A percentile compares a stretch with the other conserved stretches of the same genome.
Conservation (phyloP, 2,797 vertebrate genomes). For the Tadarida brasiliensis region DNA sequence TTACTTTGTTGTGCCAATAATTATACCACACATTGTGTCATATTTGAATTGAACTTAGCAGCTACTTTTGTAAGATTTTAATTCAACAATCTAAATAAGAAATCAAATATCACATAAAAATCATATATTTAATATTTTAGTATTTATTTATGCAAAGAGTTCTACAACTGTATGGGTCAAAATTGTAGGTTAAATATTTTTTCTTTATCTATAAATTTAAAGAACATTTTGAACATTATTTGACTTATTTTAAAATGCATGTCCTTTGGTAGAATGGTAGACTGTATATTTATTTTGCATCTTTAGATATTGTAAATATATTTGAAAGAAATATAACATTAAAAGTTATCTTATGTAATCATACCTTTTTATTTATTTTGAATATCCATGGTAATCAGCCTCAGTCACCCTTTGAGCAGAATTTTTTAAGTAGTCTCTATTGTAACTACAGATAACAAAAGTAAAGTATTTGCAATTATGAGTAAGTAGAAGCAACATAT, state of each 20-base stretch:
- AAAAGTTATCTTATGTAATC: neutral
- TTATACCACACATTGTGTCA: neutral
- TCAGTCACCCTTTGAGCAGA: neutral
- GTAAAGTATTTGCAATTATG: neutral
- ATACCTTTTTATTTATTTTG: neutral
- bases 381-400: neutral
- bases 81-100: neutral
- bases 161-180: neutral
- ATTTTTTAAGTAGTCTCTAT: neutral
- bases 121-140: neutral
- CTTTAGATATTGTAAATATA: neutral
- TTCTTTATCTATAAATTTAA: neutral
- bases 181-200: neutral
- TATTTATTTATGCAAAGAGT: neutral
- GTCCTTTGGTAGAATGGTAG: accelerated
- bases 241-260: neutral
- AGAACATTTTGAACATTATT: neutral
- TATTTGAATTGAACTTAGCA: neutral
- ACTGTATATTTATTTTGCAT: neutral
- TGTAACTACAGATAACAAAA: neutral
- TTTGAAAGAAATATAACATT: neutral
- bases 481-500: neutral
- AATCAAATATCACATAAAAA: neutral
- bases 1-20: neutral
- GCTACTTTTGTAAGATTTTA: neutral